Evolutionary conservation across 2,888 invertebrate species (phyloP).

Genomic region (Molorchus minor): DNA sequence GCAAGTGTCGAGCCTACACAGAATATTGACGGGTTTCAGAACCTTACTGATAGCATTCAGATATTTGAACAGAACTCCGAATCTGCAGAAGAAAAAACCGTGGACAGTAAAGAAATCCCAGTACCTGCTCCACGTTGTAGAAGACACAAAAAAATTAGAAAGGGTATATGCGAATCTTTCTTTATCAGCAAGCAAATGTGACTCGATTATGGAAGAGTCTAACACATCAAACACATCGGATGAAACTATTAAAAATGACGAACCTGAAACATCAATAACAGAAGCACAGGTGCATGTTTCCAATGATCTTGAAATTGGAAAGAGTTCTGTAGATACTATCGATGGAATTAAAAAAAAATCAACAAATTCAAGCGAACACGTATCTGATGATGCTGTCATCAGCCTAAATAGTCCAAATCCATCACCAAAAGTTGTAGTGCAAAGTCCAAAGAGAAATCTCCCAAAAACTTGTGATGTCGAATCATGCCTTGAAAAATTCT

Average conservation of each 20-base stretch:
- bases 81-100: slow-evolving; percentile 48
- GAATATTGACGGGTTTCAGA: slow-evolving; percentile 67
- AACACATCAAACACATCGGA: slow-evolving; percentile 46
- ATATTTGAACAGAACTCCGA: slow-evolving; percentile 67
- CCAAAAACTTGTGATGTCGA: slow-evolving; percentile 35
- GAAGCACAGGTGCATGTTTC: slow-evolving; percentile 54
- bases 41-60: slow-evolving; percentile 74
- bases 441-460: slow-evolving; percentile 44
- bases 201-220: slow-evolving; percentile 26
- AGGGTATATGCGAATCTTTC: slow-evolving; percentile 55
- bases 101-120: slow-evolving; percentile 56
- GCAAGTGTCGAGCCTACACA: slow-evolving; percentile 23
- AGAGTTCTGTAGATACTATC: neutral
- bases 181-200: slow-evolving; percentile 43
- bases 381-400: slow-evolving; percentile 2
- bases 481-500: slow-evolving; percentile 51
- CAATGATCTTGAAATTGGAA: slow-evolving; percentile 8
- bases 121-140: slow-evolving; percentile 68
- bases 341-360: slow-evolving; percentile 1
- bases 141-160: slow-evolving; percentile 51
- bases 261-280: slow-evolving; percentile 47
- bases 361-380: neutral
- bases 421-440: slow-evolving; percentile 45
- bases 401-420: slow-evolving; percentile 31
- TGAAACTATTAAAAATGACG: slow-evolving; percentile 45